A percentile compares a stretch with the other conserved stretches of the same genome.
These are phyloP conservation scores for Alcedo quadribrachys DNA, from an alignment of 2,797 vertebrate genomes.

Conservation along the genomic window DNA sequence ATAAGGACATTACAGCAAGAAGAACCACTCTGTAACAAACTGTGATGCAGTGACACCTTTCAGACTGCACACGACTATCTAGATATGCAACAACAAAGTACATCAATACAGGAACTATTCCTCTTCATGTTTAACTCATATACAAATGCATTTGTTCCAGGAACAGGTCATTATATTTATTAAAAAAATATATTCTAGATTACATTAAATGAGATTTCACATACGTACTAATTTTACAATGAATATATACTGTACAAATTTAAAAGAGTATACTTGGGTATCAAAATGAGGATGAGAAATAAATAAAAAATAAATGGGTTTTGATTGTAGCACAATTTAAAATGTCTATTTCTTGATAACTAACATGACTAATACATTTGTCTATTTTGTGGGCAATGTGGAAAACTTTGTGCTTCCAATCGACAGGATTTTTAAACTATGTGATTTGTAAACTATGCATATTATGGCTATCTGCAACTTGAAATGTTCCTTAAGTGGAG, in stretches of 20 bases:
- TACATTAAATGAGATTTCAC: background rate
- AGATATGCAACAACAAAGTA: background rate
- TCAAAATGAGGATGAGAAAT: background rate
- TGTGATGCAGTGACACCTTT: background rate
- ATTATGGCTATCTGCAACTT: background rate
- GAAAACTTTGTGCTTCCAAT: background rate
- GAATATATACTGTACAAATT: background rate
- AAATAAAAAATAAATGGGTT: background rate
- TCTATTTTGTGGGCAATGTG: background rate
- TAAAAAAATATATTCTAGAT: background rate
- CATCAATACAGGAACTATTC: background rate
- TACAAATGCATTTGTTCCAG: background rate
- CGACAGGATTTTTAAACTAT: background rate
- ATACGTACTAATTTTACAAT: background rate
- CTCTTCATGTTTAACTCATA: background rate
- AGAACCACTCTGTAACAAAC: background rate
- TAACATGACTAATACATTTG: background rate
- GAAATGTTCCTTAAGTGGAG: slow-evolving; percentile 11
- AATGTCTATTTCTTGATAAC: background rate
- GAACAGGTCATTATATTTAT: background rate
- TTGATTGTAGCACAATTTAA: background rate
- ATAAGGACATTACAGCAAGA: background rate
- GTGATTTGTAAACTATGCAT: background rate
- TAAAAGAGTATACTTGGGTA: background rate
- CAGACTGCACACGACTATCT: background rate